phyloP scores from a whole-genome alignment of 2,797 vertebrate species.

The Crypturellus tataupa region DNA sequence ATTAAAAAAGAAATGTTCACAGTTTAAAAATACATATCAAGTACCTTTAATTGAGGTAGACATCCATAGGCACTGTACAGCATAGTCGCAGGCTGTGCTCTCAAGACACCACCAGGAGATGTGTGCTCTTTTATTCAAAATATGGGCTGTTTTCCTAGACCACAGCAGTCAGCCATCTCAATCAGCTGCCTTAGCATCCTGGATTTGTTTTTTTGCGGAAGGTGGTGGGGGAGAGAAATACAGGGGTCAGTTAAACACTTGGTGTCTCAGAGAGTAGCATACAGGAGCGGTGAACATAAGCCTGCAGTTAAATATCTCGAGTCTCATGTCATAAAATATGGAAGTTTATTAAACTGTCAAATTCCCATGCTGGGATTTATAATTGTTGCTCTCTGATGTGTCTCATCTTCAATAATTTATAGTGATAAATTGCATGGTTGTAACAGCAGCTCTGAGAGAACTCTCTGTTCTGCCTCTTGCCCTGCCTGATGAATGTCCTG shows the following conservation, averaged over 20 bases:
- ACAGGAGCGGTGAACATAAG: background rate
- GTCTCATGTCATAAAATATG: background rate
- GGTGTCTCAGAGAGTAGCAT: background rate
- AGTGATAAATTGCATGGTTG: constrained; percentile 37
- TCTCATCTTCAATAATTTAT: constrained; percentile 15
- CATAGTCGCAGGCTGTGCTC: background rate
- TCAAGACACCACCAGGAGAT: background rate
- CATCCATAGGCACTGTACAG: background rate
- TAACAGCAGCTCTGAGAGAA: background rate
- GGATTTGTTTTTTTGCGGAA: background rate
- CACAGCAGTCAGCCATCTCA: background rate
- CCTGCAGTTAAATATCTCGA: background rate
- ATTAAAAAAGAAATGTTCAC: background rate
- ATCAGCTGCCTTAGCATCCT: background rate
- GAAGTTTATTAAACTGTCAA: constrained; percentile 48
- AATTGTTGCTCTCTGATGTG: constrained; percentile 24
- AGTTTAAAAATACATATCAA: background rate
- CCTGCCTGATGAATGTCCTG: constrained; percentile 29
- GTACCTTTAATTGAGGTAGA: background rate
- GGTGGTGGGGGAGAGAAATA: background rate
- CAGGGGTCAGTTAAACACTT: background rate
- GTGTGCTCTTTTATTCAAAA: background rate
- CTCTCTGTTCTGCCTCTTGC: background rate
- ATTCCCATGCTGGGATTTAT: constrained; percentile 29
- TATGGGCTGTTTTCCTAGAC: background rate